Percentiles rank a stretch among this genome's conserved stretches.
These are phyloP conservation scores for Cephalotes varians DNA, from an alignment of 2,888 invertebrate species.

Conservation along the genomic window DNA sequence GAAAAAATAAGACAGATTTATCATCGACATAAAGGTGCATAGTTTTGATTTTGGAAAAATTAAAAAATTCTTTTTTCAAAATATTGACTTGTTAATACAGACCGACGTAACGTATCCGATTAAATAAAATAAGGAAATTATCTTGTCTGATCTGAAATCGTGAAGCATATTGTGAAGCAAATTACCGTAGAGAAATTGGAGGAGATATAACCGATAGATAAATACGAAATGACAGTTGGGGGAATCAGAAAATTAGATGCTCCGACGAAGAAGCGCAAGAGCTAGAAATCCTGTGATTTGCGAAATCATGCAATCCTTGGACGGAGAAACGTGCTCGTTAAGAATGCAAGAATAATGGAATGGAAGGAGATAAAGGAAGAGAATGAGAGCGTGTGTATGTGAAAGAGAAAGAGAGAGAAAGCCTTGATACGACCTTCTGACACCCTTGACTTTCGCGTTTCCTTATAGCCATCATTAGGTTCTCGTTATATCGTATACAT, in stretches of 20 bases:
- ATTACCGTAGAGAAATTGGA: background rate
- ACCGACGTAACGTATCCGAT: background rate
- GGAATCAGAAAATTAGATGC: background rate
- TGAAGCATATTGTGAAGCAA: background rate
- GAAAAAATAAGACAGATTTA: background rate
- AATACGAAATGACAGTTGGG: background rate
- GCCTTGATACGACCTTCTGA: conserved; percentile 32
- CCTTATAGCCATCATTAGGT: conserved; percentile 30
- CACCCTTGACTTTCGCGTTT: conserved; percentile 54
- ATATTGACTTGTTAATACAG: background rate
- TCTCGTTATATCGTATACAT: background rate
- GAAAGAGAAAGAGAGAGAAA: conserved; percentile 10
- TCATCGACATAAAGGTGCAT: background rate
- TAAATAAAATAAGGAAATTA: background rate
- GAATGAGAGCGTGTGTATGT: background rate
- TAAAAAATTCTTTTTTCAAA: background rate
- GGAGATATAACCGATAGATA: background rate
- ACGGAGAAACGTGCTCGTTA: conserved; percentile 9
- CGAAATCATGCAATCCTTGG: conserved; percentile 11
- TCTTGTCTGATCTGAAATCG: background rate
- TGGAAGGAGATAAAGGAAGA: conserved; percentile 19
- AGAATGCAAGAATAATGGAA: conserved; percentile 7
- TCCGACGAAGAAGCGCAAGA: background rate
- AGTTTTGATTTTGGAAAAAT: background rate
- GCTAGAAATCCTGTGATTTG: conserved; percentile 41